Percentiles rank a stretch among this genome's conserved stretches.
These are phyloP conservation scores for Cebidichthys violaceus DNA, from an alignment of 2,113 vertebrate species.

Conservation along the genomic window DNA sequence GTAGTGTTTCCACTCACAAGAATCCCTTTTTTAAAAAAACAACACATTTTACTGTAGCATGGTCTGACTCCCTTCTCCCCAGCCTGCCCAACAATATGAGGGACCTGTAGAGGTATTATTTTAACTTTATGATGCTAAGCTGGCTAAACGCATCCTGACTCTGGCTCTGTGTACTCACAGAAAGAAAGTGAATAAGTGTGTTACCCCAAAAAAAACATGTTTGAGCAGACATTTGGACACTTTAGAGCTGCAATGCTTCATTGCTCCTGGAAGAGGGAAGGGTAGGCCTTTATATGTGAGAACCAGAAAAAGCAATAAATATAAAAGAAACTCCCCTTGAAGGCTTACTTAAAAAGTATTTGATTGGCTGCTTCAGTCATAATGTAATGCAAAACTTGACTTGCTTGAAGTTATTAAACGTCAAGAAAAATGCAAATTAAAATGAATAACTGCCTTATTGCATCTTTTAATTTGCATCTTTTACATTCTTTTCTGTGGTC, in stretches of 20 bases:
- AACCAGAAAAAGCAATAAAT: background rate
- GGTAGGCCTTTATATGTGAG: background rate
- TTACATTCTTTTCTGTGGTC: background rate
- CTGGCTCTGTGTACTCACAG: background rate
- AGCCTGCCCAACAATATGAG: background rate
- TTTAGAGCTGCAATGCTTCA: background rate
- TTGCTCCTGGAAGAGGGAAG: background rate
- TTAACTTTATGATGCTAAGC: background rate
- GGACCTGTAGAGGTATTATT: background rate
- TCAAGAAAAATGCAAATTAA: background rate
- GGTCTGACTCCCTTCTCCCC: too few relatives aligned
- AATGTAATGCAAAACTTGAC: background rate
- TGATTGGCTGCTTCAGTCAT: background rate
- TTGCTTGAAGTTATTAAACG: background rate
- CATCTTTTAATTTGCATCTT: background rate
- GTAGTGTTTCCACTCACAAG: too few relatives aligned
- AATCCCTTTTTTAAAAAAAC: too few relatives aligned
- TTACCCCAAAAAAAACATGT: background rate
- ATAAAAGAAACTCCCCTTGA: background rate
- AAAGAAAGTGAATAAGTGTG: background rate
- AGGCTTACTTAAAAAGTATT: background rate
- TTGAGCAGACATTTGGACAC: background rate
- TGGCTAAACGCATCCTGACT: background rate
- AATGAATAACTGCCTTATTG: background rate
- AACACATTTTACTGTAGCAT: too few relatives aligned